Percentiles rank a stretch among this genome's conserved stretches.
Conservation (phyloP, 1,140 invertebrate species). For the Pemphigus obesinymphae region DNA sequence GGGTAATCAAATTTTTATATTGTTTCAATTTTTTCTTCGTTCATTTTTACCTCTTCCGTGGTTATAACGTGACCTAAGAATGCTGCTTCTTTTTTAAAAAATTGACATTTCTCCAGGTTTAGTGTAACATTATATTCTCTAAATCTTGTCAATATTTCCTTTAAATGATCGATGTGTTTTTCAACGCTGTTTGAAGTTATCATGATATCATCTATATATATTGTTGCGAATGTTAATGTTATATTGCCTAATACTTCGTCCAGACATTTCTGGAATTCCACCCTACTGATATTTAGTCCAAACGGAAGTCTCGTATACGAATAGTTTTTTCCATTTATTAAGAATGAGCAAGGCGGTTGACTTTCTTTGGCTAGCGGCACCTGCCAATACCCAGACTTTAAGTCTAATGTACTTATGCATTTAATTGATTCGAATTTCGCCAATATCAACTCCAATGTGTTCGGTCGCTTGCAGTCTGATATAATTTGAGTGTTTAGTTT, state of each 20-base stretch:
- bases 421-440: no score
- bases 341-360: background rate
- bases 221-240: no score
- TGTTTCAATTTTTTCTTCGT: background rate
- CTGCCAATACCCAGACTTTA: no score
- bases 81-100: background rate
- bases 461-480: no score
- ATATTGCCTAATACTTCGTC: no score
- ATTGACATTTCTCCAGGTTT: background rate
- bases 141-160: background rate
- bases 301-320: background rate
- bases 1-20: background rate
- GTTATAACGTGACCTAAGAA: background rate
- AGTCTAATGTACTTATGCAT: no score
- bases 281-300: background rate
- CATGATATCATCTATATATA: background rate
- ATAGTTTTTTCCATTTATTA: background rate
- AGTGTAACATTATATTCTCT: background rate
- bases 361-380: no score
- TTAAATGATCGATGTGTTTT: background rate
- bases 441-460: no score
- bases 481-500: no score
- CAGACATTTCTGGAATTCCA: background rate
- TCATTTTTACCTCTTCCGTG: background rate
- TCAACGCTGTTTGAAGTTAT: background rate